A percentile compares a stretch with the other conserved stretches of the same genome.
Evolutionary conservation across 2,113 vertebrate species (phyloP).

Genomic region (Hydrolagus affinis): DNA sequence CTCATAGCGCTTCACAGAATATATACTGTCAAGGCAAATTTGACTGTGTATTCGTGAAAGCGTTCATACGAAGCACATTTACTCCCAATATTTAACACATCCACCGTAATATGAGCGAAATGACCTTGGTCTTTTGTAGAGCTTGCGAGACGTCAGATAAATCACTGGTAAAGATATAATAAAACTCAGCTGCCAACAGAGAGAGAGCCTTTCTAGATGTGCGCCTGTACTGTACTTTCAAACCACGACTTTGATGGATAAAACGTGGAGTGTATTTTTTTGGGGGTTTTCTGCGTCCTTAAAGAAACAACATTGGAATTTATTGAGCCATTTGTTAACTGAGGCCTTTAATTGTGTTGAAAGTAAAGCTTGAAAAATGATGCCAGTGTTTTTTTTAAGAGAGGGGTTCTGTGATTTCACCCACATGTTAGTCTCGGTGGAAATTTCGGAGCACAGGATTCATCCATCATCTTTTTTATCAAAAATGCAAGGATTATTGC

Average conservation of each 20-base stretch:
- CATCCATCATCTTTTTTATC: too few species aligned
- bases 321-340: not conserved
- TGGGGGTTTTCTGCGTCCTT: not conserved
- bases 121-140: not conserved
- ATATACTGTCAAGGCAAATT: too few species aligned
- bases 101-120: slow-evolving; percentile 4
- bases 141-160: slow-evolving; percentile 3
- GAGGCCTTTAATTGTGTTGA: not conserved
- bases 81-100: not conserved
- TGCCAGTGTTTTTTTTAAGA: not conserved
- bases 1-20: too few species aligned
- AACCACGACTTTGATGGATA: not conserved
- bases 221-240: not conserved
- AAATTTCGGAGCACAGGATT: too few species aligned
- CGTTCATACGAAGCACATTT: not conserved
- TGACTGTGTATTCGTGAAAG: not conserved
- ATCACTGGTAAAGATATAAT: not conserved
- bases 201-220: not conserved
- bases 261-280: not conserved
- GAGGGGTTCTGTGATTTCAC: not conserved
- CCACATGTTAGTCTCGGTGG: too few species aligned
- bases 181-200: not conserved
- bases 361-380: not conserved
- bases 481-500: too few species aligned
- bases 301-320: not conserved